Evolutionary conservation across 2,113 vertebrate species (phyloP).

Genomic region (Zosterops lateralis): DNA sequence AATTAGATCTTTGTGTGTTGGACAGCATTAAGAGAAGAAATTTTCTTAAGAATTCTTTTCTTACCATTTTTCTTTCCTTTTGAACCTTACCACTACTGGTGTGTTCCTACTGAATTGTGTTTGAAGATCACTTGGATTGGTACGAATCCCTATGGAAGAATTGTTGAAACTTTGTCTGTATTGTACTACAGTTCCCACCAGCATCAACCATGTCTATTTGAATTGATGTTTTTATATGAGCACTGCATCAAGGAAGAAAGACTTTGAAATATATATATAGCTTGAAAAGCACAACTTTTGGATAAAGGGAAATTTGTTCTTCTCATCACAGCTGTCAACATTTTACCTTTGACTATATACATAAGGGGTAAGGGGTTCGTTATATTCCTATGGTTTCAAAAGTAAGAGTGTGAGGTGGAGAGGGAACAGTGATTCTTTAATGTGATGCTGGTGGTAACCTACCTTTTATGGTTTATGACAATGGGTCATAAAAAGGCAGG

Average conservation of each 20-base stretch:
- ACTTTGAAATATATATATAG: background rate
- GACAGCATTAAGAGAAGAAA: background rate
- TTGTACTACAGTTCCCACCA: background rate
- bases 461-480: background rate
- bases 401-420: background rate
- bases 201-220: background rate
- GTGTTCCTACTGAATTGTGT: background rate
- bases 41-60: background rate
- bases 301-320: background rate
- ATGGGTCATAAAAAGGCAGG: background rate
- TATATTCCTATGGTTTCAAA: constrained; percentile 15
- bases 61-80: background rate
- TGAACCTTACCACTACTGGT: background rate
- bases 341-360: constrained; percentile 4
- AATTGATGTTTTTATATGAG: background rate
- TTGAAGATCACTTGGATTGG: background rate
- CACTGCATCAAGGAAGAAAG: background rate
- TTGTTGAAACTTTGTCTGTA: background rate
- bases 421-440: background rate
- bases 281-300: background rate
- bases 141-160: background rate
- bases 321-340: constrained; percentile 18
- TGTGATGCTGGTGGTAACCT: background rate
- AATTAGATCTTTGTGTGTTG: background rate
- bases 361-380: background rate